Base-by-base conservation (phyloP, 2,113 vertebrate genomes). In the Lepidothrix coronata region DNA sequence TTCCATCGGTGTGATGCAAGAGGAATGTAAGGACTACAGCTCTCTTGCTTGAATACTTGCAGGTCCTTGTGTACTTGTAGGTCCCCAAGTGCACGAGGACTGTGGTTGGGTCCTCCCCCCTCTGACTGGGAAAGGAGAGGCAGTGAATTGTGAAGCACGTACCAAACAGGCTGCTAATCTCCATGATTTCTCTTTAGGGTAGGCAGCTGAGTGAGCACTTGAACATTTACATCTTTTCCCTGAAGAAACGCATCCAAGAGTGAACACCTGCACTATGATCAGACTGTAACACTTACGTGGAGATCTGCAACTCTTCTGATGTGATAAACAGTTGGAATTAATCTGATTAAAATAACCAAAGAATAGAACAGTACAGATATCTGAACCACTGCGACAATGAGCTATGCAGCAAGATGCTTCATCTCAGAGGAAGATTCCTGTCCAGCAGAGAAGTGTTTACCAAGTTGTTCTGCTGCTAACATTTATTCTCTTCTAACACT, bases 171-270 rank as follows among this genome's bases (percentile, higher is more conserved):
- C 33, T 92, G 39, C 48, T 97, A 68, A 86, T 57, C 39, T 46
- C 58, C 4, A 1, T 55, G 5, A 55, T 93, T 49, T 94, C 57
- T 95, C 80, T 96, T 91, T 59, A 97, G 97, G 94, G 95, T 41
- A 96, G 59, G 89, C 93, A 98, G 89, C 66, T 98, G 95, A 97
- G 95, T 23, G 66, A 95, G 43, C 81, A 96, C 89, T 96, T 97
- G 85, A 97, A 95, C 71, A 96, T 82, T 95, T 88, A 94, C 81
- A 89, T 92, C 72, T 98, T 97, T 86, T 95, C 96, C 46, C 61
- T 95, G 93, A 95, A 96, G 93, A 97, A 97, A 91, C 78, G 82
- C 5, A 44, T 84, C 80, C 81, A 79, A 72, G 89, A 97, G 46
- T 94, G 83, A 96, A 48, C 37, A 57, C 27, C 70, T 88, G 68